A percentile compares a stretch with the other conserved stretches of the same genome.
phyloP scores from a whole-genome alignment of 1,140 invertebrate species.

The Babylonia areolata region DNA sequence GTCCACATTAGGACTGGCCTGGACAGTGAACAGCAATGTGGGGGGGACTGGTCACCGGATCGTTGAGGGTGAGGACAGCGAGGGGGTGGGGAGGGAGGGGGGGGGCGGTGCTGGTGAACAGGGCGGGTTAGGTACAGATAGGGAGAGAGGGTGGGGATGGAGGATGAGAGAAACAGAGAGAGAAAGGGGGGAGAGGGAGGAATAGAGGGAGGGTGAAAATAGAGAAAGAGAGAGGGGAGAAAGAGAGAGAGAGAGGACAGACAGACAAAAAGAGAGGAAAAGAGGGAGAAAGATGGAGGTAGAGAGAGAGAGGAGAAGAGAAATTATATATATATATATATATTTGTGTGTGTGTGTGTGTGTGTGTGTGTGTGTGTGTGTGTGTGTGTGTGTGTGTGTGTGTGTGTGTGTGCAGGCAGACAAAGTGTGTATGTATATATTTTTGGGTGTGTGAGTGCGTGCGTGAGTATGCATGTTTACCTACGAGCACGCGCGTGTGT shows the following conservation, averaged over 20 bases:
- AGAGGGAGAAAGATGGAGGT: not conserved
- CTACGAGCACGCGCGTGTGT: not conserved
- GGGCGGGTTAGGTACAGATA: too few relatives aligned
- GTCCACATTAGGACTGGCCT: too few relatives aligned
- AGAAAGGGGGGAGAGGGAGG: not conserved
- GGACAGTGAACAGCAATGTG: too few relatives aligned
- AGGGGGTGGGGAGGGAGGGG: too few relatives aligned
- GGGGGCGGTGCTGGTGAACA: too few relatives aligned
- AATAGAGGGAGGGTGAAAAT: not conserved
- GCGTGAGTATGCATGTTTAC: not conserved
- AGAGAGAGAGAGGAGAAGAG: not conserved
- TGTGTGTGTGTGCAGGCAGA: not conserved
- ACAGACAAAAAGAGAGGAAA: not conserved
- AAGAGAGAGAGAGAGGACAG: not conserved
- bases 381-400: constrained; percentile 2
- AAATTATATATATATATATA: not conserved
- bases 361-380: not conserved
- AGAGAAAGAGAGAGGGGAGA: not conserved
- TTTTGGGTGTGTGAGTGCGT: not conserved
- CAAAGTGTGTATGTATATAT: not conserved
- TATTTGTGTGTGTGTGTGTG: constrained; percentile 2
- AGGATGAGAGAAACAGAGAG: not conserved
- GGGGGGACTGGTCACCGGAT: too few relatives aligned
- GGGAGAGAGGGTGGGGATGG: too few relatives aligned
- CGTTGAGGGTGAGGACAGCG: too few relatives aligned